Evolutionary conservation across 53 echinoderm and acorn worm species (phyloP).

Genomic region (Crossaster papposus): DNA sequence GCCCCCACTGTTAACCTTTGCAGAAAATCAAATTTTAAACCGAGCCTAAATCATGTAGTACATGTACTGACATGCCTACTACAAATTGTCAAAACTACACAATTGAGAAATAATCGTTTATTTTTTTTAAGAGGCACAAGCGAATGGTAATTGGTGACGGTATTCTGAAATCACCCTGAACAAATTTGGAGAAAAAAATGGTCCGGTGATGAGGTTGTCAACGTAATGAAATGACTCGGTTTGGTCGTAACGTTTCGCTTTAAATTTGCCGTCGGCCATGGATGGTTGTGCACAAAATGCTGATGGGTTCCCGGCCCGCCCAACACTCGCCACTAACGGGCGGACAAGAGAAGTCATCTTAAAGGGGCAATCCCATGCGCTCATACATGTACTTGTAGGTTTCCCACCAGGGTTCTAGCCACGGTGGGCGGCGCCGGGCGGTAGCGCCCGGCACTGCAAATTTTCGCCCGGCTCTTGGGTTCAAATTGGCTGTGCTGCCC

Average conservation of each 20-base stretch:
- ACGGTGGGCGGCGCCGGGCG: too few relatives aligned
- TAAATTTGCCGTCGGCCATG: not conserved
- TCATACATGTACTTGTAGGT: too few relatives aligned
- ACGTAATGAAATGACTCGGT: not conserved
- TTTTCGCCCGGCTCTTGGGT: too few relatives aligned
- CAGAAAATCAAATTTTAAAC: not conserved
- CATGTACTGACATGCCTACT: slow-evolving; percentile 21
- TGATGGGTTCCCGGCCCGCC: not conserved
- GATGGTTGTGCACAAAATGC: not conserved
- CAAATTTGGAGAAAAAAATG: not conserved
- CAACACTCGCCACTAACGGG: not conserved
- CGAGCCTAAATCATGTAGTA: not conserved
- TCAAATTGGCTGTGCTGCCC: too few relatives aligned
- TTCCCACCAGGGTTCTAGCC: too few relatives aligned
- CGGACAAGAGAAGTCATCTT: not conserved
- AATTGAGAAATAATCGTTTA: not conserved
- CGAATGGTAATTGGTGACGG: not conserved
- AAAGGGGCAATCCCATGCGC: not conserved
- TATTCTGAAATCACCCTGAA: not conserved
- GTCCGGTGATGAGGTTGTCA: not conserved
- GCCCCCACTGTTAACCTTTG: not conserved
- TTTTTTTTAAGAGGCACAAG: not conserved
- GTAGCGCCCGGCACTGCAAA: too few relatives aligned
- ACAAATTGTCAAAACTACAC: not conserved
- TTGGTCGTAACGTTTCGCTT: not conserved